Base-by-base conservation (phyloP, 2,888 invertebrate species). In the Anoplius nigerrimus region DNA sequence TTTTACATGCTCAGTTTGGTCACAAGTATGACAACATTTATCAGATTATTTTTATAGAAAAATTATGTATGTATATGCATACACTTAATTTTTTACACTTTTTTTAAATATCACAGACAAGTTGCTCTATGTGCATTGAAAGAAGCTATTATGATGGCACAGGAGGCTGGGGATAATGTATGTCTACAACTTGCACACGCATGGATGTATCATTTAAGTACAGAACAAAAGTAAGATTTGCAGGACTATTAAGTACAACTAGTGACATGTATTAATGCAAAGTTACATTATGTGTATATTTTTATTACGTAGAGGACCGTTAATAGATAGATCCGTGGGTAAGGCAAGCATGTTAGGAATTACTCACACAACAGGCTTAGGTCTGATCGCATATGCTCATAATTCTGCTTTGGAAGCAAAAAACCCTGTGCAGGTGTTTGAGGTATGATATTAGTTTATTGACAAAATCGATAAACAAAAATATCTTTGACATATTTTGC, bases 141-240 rank as follows among this genome's bases (percentile, higher is more conserved):
- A 78, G 97, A 98, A 90, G 95, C 97, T 11, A 93, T 97, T 62
- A 93, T 93, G 89, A 91, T 96, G 85, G 95, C 97, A 2, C 97
- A 97, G 88, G 96, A 97, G 89, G 94, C 94, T 66, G 95, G 94
- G 69, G 97, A 98, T 87, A 93, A 94, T 82, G 91, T 95, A 62
- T 97, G 97, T 85, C 90, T 97, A 62, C 96, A 96, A 88, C 93
- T 95, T 84, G 95, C 95, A 61, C 93, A 95, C 83, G 94, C 94
- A 57, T 97, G 96, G 97, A 92, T 95, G 81, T 92, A 92, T 76
- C 91, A 92, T 74, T 88, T 93, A 18, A 90, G 91, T 3, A 90
- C 84, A 43, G 86, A 89, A 27, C 87, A 89, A 70, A 89, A 89
- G 89, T 89, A 75, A 70, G 79, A 66, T 48, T 66, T 55, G n/a